Conservation (phyloP, 2,113 vertebrate species). For the Nothocercus nigrocapillus region DNA sequence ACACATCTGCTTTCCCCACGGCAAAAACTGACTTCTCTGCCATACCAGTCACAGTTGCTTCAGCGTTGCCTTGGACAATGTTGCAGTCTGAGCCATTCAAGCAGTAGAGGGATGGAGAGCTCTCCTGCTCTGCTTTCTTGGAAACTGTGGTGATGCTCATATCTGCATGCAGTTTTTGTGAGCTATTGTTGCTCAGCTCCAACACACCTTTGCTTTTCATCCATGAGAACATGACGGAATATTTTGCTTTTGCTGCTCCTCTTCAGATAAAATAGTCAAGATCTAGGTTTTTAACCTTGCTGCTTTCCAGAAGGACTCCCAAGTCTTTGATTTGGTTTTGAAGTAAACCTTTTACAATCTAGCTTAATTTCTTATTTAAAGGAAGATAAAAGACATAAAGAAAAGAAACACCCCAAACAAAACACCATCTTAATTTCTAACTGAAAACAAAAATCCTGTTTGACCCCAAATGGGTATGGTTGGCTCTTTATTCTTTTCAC, state of each 20-base stretch:
- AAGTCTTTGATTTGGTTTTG: background rate
- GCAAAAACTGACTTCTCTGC: background rate
- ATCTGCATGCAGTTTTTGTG: background rate
- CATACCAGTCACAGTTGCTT: background rate
- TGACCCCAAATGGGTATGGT: background rate
- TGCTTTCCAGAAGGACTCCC: background rate
- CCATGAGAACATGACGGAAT: background rate
- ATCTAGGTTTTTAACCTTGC: background rate
- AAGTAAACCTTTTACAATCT: background rate
- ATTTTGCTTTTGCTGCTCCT: background rate
- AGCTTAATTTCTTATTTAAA: background rate
- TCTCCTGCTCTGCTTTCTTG: rapidly evolving
- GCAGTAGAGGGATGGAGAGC: background rate
- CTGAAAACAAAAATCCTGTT: background rate
- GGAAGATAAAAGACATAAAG: background rate
- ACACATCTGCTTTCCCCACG: background rate
- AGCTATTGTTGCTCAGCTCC: background rate
- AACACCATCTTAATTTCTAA: background rate
- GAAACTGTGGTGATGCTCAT: background rate
- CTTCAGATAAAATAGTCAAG: background rate
- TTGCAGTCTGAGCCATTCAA: background rate
- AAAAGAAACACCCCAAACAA: background rate
- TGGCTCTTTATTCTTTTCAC: background rate
- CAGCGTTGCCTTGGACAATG: background rate
- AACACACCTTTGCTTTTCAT: background rate